Percentiles rank a stretch among this genome's conserved stretches.
These are phyloP conservation scores for Chironomus striatipennis DNA, from an alignment of 1,140 invertebrate species.

Conservation along the genomic window DNA sequence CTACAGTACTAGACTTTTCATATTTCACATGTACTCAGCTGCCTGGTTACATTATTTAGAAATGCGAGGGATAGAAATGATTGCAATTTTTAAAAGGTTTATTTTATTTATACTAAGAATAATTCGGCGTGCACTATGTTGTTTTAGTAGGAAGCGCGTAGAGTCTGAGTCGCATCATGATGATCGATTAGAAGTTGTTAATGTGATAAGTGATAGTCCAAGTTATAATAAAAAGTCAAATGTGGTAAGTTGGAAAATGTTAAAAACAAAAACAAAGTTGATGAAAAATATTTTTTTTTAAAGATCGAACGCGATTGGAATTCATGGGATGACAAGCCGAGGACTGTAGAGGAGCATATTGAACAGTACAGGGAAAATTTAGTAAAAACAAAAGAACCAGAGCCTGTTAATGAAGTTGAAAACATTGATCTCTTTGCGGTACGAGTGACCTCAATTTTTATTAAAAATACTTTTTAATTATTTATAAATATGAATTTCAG, in stretches of 20 bases:
- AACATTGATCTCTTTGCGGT: slow-evolving; percentile 38
- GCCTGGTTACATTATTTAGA: too few species aligned
- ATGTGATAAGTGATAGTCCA: slow-evolving; percentile 30
- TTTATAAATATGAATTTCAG: slow-evolving; percentile 27
- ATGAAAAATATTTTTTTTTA: neutral
- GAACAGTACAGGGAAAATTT: slow-evolving; percentile 38
- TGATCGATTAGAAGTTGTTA: slow-evolving; percentile 31
- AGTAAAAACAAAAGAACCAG: slow-evolving; percentile 34
- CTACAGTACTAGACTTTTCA: too few species aligned
- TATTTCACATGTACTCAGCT: too few species aligned
- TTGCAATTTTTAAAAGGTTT: slow-evolving; percentile 32
- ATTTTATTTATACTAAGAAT: slow-evolving; percentile 34
- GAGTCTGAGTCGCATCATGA: slow-evolving; percentile 30
- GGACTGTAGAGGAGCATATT: slow-evolving; percentile 39
- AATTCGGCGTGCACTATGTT: slow-evolving; percentile 36
- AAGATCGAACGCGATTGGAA: slow-evolving; percentile 37
- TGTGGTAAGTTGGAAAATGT: slow-evolving; percentile 21
- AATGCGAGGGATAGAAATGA: neutral
- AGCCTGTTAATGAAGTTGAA: slow-evolving; percentile 27
- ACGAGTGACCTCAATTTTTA: slow-evolving; percentile 26
- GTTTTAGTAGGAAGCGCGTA: slow-evolving; percentile 36
- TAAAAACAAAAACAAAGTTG: neutral
- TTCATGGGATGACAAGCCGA: slow-evolving; percentile 38
- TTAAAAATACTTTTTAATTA: slow-evolving; percentile 9
- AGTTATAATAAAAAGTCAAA: neutral